Base-by-base conservation (phyloP, 35 echinoderm and acorn worm species). In the Eucidaris tribuloides region DNA sequence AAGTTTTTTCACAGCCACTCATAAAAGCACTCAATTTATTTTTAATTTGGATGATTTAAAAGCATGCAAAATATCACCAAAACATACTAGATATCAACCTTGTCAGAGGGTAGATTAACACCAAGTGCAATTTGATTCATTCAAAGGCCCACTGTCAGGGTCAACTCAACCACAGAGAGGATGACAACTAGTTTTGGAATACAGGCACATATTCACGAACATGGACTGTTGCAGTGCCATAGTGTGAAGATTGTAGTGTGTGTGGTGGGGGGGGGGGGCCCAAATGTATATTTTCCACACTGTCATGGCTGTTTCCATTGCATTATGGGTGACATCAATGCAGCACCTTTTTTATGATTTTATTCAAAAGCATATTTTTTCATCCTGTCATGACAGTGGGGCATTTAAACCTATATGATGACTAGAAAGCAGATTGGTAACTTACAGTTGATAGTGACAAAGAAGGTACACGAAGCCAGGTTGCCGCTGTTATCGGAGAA, bases 361-460 rank as follows among this genome's bases (percentile, higher is more conserved):
- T 13, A 13, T 54, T 54, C 9, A 54, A n/a, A 9, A 54, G n/a
- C 49, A 9, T 54, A 9, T n/a, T n/a, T n/a, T n/a, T n/a, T n/a
- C n/a, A n/a, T n/a, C n/a, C n/a, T n/a, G n/a, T n/a, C n/a, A n/a
- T n/a, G n/a, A n/a, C n/a, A n/a, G n/a, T n/a, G n/a, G n/a, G n/a
- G n/a, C n/a, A n/a, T n/a, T n/a, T n/a, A 9, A 13, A 9, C n/a
- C n/a, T 54, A 54, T 54, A 13, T 13, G 49, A 54, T 13, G n/a
- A 54, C 9, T 54, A 13, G 49, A 54, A 54, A 54, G n/a, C 49
- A 54, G 18, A 34, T 20, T 45, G 43, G 13, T 6, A 18, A 71
- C 82, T 84, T 71, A 94, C 91, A 55, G 66, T 80, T 85, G 25
- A 94, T 70, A 24, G 85, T 88, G 65, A 94, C 76, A 41, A 77